A percentile compares a stretch with the other conserved stretches of the same genome.
Conservation (phyloP, 2,113 vertebrate species). For the Capricornis sumatraensis region DNA sequence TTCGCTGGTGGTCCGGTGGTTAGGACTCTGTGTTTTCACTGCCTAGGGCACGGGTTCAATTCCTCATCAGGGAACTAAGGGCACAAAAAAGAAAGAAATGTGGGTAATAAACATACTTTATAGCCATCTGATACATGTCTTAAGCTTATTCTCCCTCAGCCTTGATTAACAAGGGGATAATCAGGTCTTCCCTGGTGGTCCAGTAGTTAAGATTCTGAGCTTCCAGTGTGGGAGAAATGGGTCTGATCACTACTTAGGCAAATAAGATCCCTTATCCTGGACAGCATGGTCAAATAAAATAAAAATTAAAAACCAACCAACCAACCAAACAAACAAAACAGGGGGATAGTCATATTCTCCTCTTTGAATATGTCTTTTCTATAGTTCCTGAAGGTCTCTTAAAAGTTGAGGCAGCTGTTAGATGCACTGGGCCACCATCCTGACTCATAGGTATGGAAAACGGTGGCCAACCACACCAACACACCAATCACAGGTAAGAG, state of each 20-base stretch:
- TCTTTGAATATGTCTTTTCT: background rate
- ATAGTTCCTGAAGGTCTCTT: background rate
- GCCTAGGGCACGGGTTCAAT: background rate
- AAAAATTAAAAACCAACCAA: background rate
- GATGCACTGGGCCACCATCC: no score
- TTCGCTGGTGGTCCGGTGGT: background rate
- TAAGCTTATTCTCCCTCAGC: background rate
- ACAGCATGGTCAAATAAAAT: background rate
- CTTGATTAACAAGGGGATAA: background rate
- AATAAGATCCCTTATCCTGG: background rate
- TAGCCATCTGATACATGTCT: background rate
- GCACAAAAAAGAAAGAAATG: background rate
- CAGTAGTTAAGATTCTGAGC: background rate
- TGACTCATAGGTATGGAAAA: background rate
- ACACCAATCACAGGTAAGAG: background rate
- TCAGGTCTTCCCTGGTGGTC: background rate
- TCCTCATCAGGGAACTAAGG: background rate
- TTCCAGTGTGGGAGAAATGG: background rate
- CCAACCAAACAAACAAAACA: background rate
- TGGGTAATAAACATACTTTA: background rate
- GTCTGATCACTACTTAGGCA: background rate
- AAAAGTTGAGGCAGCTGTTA: background rate
- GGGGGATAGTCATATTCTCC: background rate
- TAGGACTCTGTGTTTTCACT: background rate
- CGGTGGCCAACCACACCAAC: background rate